Base-by-base conservation (phyloP, 2,797 vertebrate species). In the Danio albolineatus region DNA sequence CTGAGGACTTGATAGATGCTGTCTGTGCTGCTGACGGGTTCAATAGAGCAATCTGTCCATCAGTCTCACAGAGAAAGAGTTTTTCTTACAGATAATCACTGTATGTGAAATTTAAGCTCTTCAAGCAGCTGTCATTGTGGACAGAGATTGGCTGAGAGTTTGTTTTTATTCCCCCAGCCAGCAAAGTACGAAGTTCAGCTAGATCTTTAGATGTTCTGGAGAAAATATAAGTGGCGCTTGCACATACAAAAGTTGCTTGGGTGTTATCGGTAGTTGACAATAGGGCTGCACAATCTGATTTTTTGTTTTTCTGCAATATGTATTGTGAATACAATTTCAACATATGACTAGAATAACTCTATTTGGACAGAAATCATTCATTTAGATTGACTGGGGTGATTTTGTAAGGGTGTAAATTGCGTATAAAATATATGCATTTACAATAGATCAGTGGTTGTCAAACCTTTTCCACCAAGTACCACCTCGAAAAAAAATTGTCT, bases 111-210 rank as follows among this genome's bases (percentile, higher is more conserved):
- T 81, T 67, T 53, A 21, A 57, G 73, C 51, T 66, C 44, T 36
- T 28, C 69, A n/a, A 39, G 10, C 61, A 77, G 76, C 80, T 84
- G 76, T 76, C 62, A 82, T 78, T 69, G 51, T 46, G 49, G 38
- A 70, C 62, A 70, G 70, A 21, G 46, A 78, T 62, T 19, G 48
- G 17, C 44, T n/a, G 13, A 19, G 12, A 41, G 36, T 60, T 75
- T 48, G 36, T 73, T 61, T 65, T 43, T 49, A 6, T 39, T 65
- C 49, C 17, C 39, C 7, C 2, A 39, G 49, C 64, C 17, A 10
- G 28, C 21, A 43, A 12, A 44, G 46, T 72, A 17, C 44, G 2
- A 10, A 10, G 9, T 69, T 66, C 8, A 17, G 17, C 49, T 39
- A 21, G 14, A 56, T 66, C 9, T 56, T 19, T 19, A 62, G 4